Evolutionary conservation across 2,888 invertebrate genomes (phyloP).

Genomic region (Epiperipatus broadwayi): DNA sequence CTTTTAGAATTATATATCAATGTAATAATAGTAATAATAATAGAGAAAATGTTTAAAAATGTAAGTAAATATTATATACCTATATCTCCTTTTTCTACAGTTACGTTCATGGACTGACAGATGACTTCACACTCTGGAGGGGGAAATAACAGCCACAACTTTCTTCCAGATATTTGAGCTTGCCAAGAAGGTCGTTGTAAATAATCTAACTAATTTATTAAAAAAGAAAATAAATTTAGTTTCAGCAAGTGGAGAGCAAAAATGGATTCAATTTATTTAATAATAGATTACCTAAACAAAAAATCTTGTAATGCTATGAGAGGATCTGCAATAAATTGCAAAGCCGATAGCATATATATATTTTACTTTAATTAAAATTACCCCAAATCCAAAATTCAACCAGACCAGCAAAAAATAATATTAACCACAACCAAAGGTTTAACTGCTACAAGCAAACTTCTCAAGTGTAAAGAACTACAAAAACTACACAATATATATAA

Average conservation of each 20-base stretch:
- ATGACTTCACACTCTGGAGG: constrained; percentile 64
- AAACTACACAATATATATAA: too few species aligned
- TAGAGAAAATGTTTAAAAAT: neutral
- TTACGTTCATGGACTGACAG: constrained; percentile 51
- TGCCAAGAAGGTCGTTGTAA: constrained; percentile 83
- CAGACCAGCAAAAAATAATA: too few species aligned
- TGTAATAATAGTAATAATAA: constrained; percentile 8
- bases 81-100: constrained; percentile 66
- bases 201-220: constrained; percentile 52
- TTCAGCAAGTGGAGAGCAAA: neutral
- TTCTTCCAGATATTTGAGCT: constrained; percentile 65
- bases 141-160: constrained; percentile 63
- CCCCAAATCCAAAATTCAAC: too few species aligned
- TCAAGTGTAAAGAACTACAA: too few species aligned
- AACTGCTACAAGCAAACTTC: too few species aligned
- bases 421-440: too few species aligned
- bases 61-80: constrained; percentile 40
- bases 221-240: constrained; percentile 8
- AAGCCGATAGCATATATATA: too few species aligned
- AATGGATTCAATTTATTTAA: too few species aligned
- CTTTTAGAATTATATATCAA: neutral
- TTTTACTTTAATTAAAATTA: too few species aligned
- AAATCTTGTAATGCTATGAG: too few species aligned
- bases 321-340: too few species aligned
- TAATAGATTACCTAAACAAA: too few species aligned